phyloP scores from a whole-genome alignment of 2,797 vertebrate genomes.

The Girardinus metallicus region DNA sequence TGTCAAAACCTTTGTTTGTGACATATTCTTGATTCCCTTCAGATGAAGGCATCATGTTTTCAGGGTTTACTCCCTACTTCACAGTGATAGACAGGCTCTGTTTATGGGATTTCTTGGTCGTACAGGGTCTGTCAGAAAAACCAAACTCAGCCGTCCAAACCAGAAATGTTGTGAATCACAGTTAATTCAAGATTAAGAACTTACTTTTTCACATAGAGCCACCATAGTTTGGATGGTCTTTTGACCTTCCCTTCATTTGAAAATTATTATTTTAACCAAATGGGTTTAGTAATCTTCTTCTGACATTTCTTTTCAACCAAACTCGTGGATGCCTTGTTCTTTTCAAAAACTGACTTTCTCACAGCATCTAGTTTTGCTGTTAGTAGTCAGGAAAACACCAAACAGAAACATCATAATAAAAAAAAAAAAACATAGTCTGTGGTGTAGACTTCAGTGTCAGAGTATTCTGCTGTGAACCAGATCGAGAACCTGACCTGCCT shows the following conservation, averaged over 20 bases:
- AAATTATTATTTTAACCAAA: not conserved
- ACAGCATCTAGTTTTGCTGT: not conserved
- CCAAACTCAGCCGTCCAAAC: not conserved
- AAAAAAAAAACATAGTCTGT: not conserved
- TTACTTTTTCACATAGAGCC: not conserved
- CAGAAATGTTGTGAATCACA: not conserved
- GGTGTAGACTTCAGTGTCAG: slow-evolving; percentile 9
- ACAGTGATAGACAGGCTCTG: not conserved
- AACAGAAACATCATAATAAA: not conserved
- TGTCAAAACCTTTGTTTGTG: not conserved
- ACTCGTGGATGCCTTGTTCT: not conserved
- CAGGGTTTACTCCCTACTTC: not conserved
- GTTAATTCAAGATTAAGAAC: not conserved
- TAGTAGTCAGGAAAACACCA: not conserved
- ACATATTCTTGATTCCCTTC: not conserved
- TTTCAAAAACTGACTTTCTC: not conserved
- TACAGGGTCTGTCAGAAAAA: not conserved
- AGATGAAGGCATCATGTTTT: not conserved
- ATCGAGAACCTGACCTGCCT: slow-evolving; percentile 65
- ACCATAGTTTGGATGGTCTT: not conserved
- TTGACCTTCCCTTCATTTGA: not conserved
- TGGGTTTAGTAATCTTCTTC: not conserved
- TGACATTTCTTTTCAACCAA: not conserved
- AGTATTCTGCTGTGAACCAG: slow-evolving; percentile 18
- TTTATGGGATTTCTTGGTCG: not conserved